Conservation (phyloP, 2,797 vertebrate genomes). For the Pithecia hirsuta region DNA sequence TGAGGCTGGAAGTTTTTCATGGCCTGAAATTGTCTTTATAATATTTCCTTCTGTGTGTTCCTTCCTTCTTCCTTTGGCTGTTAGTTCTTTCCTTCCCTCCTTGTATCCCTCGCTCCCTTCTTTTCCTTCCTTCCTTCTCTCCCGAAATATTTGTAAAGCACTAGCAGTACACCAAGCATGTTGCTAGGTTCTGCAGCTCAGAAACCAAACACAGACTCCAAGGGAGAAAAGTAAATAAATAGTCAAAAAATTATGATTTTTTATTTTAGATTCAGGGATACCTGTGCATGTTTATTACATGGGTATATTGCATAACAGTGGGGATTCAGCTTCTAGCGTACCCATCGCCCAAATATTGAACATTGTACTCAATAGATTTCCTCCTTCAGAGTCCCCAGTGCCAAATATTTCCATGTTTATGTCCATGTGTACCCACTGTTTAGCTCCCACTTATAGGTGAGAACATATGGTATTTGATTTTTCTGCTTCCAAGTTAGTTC, state of each 20-base stretch:
- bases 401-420: neutral
- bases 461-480: neutral
- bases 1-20: neutral
- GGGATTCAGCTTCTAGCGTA: neutral
- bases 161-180: neutral
- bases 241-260: neutral
- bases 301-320: neutral
- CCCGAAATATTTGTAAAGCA: neutral
- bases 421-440: neutral
- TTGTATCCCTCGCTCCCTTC: neutral
- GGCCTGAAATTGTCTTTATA: neutral
- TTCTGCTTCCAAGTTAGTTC: neutral
- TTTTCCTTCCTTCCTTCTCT: neutral
- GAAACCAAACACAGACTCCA: neutral
- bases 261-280: neutral
- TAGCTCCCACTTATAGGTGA: neutral
- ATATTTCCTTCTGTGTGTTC: neutral
- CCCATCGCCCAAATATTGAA: neutral
- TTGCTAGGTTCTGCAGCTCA: neutral
- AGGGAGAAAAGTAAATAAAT: neutral
- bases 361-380: neutral
- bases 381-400: neutral
- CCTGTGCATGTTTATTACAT: neutral
- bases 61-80: neutral
- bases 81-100: neutral